Percentiles rank a stretch among this genome's conserved stretches.
phyloP scores from a whole-genome alignment of 2,888 invertebrate species.

The Mimachlamys varia region DNA sequence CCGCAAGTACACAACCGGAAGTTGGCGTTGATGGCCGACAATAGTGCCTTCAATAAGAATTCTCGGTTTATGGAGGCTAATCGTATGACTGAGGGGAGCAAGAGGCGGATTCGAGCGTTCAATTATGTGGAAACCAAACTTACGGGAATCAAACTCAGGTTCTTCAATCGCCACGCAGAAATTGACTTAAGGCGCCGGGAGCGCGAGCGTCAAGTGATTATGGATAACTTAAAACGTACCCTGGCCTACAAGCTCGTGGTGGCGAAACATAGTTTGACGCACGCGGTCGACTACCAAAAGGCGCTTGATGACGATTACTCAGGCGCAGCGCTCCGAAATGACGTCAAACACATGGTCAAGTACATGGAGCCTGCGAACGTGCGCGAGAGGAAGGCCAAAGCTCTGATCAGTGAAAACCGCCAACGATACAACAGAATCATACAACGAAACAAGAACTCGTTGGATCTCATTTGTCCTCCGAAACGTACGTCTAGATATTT shows the following conservation, averaged over 20 bases:
- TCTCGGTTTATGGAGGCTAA: slow-evolving; percentile 63
- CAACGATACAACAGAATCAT: slow-evolving; percentile 53
- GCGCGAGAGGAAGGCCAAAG: slow-evolving; percentile 59
- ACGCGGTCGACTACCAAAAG: slow-evolving; percentile 58
- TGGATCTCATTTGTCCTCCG: slow-evolving; percentile 45
- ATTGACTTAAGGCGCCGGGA: slow-evolving; percentile 50
- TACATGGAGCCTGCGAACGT: slow-evolving; percentile 62
- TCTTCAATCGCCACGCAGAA: slow-evolving; percentile 55
- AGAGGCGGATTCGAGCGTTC: slow-evolving; percentile 58
- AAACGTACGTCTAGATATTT: slow-evolving; percentile 2
- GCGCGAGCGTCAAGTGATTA: slow-evolving; percentile 52
- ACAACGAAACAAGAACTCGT: slow-evolving; percentile 43
- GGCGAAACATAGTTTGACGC: slow-evolving; percentile 59
- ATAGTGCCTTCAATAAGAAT: slow-evolving; percentile 57
- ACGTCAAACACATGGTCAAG: slow-evolving; percentile 63
- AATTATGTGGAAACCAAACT: slow-evolving; percentile 57
- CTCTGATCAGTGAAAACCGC: slow-evolving; percentile 56
- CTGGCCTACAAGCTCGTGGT: slow-evolving; percentile 66
- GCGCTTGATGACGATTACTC: slow-evolving; percentile 65
- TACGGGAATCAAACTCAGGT: slow-evolving; percentile 54
- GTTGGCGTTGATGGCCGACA: slow-evolving; percentile 51
- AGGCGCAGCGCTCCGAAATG: slow-evolving; percentile 58
- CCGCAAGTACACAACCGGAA: slow-evolving; percentile 61
- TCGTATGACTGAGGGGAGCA: slow-evolving; percentile 55
- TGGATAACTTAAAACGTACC: slow-evolving; percentile 57